Evolutionary conservation across 1,140 invertebrate genomes (phyloP), one percentile per base, ranked within the genome.

Genomic region (Drusus annulatus): DNA sequence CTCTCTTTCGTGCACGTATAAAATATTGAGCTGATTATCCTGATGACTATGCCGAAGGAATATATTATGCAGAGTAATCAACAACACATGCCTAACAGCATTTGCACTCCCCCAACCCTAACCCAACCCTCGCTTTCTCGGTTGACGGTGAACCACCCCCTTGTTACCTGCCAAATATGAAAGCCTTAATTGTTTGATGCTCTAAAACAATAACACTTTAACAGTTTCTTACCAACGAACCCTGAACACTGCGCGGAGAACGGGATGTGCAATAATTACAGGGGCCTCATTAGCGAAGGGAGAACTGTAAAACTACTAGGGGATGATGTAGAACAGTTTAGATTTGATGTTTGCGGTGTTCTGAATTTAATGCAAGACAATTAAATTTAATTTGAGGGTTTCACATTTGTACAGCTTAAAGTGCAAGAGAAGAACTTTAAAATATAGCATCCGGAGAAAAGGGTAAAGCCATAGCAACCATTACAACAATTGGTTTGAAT

Each of bases 131-230:
- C 45, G 13, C n/a, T 8, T 28, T 36, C 16, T 21, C 4, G 63
- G 63, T 68, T 68, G n/a, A 68, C 63, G 63, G 63, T 68, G 15
- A 8, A 68, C 63, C 63, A 68, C 63, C 31, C 71, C 73, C 74
- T 65, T 23, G 62, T 56, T 78, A 82, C 81, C 81, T 82, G 81
- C 81, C 81, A 80, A 82, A 82, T 80, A 77, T 80, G 81, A 69
- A 78, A 31, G 78, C 78, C 80, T 83, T 80, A 83, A 83, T 83
- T 83, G 81, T 83, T 83, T 83, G 78, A 83, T 83, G 79, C 76
- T 58, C 76, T 56, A 78, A 71, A 71, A 83, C 81, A 77, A 80
- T 83, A 80, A 83, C 78, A 75, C 68, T 82, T 82, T 82, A 82
- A 79, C 77, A 79, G 80, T 68, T 76, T 74, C 69, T 78, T 68